Percentiles rank a stretch among this genome's conserved stretches.
phyloP scores from a whole-genome alignment of 1,140 invertebrate species.

The Pogonomyrmex californicus region DNA sequence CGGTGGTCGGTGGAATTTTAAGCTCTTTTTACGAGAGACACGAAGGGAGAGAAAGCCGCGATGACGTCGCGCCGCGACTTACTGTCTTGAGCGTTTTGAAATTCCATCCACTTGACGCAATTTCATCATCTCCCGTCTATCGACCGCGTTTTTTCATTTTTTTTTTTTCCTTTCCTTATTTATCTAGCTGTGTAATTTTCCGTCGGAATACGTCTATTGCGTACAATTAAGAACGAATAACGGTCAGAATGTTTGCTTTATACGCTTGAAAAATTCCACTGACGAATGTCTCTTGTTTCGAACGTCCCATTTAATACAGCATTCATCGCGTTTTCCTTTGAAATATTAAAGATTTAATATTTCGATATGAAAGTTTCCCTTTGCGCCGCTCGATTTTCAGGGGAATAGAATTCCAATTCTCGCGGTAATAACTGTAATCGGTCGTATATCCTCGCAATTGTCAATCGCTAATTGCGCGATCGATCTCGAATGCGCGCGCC shows the following conservation, averaged over 20 bases:
- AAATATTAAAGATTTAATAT: neutral
- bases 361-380: constrained; percentile 15
- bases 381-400: neutral
- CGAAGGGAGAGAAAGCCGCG: constrained; percentile 73
- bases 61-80: constrained; percentile 26
- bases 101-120: constrained; percentile 72
- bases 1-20: constrained; percentile 75
- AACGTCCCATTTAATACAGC: constrained; percentile 7
- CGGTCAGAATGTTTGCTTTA: neutral
- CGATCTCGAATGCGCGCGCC: neutral
- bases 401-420: neutral
- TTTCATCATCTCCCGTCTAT: constrained; percentile 59
- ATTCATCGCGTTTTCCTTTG: neutral
- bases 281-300: neutral
- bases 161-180: neutral
- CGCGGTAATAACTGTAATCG: neutral
- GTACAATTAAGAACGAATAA: neutral
- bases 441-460: neutral
- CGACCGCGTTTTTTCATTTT: neutral
- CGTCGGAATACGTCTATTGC: neutral
- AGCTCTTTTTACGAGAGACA: constrained; percentile 69
- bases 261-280: neutral
- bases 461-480: constrained; percentile 53
- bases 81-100: constrained; percentile 70
- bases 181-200: neutral